Conservation (phyloP, 2,888 invertebrate species). For the Ceraclea dissimilis region DNA sequence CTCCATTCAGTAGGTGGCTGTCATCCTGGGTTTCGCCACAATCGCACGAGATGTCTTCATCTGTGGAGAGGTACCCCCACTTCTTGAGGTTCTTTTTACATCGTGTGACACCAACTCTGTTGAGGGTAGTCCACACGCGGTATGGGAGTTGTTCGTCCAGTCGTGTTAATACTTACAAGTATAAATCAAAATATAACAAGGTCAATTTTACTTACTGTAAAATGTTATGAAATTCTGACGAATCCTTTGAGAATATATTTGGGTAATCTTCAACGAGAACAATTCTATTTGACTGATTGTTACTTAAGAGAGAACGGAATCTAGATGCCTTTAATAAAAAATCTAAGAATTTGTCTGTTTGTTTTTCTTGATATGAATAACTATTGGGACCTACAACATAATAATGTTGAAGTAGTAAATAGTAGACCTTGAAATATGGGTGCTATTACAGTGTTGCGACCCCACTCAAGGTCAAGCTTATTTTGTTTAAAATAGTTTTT, state of each 20-base stretch:
- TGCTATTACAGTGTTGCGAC: no score
- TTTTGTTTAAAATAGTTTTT: no score
- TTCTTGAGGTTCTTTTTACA: no score
- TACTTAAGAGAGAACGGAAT: slow-evolving; percentile 56
- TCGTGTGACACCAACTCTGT: no score
- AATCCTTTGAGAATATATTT: slow-evolving; percentile 61
- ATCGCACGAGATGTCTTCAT: no score
- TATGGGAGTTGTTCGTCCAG: no score
- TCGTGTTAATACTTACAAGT: no score
- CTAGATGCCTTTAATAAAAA: slow-evolving; percentile 73
- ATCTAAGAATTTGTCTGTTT: slow-evolving; percentile 63
- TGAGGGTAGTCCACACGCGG: no score
- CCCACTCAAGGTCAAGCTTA: no score
- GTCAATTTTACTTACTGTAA: slow-evolving; percentile 60
- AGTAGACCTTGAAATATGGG: no score
- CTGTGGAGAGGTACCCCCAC: no score
- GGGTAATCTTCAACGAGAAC: slow-evolving; percentile 78
- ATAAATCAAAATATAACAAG: slow-evolving; percentile 8
- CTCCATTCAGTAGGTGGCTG: background rate
- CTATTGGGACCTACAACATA: slow-evolving; percentile 13
- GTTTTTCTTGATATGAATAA: slow-evolving; percentile 38
- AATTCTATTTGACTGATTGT: slow-evolving; percentile 46
- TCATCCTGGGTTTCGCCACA: no score
- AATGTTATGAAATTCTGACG: slow-evolving; percentile 56
- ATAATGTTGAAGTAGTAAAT: slow-evolving; percentile 1